Evolutionary conservation across 2,797 vertebrate species (phyloP).

Genomic region (Loris lydekkerianus): DNA sequence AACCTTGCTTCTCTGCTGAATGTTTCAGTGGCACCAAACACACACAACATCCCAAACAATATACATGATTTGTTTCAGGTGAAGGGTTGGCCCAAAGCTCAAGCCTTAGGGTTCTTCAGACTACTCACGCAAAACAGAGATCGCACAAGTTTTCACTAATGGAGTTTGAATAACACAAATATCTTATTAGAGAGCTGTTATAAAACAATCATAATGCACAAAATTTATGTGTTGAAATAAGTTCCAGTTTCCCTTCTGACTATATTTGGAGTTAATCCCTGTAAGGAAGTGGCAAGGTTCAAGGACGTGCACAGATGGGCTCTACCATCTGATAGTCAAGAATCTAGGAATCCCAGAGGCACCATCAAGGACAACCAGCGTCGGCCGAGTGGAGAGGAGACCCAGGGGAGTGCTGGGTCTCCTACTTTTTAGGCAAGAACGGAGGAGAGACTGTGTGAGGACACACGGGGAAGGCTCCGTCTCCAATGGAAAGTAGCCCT

Average conservation of each 20-base stretch:
- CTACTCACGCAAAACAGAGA: not conserved
- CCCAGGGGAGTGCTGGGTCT: too few species aligned
- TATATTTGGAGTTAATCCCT: not conserved
- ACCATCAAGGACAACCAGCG: too few species aligned
- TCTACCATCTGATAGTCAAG: too few species aligned
- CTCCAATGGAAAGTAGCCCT: not conserved
- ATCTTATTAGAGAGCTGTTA: not conserved
- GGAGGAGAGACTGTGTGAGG: not conserved
- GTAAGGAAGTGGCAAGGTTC: not conserved
- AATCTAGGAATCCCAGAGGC: too few species aligned
- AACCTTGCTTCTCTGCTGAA: not conserved
- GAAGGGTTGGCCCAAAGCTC: not conserved
- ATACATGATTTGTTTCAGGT: not conserved
- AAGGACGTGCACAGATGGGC: not conserved
- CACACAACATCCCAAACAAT: not conserved
- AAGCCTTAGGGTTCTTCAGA: not conserved
- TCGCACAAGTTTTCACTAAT: not conserved
- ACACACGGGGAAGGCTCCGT: not conserved
- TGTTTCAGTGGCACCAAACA: not conserved
- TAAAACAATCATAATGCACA: not conserved
- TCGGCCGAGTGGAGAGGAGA: too few species aligned
- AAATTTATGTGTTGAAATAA: not conserved
- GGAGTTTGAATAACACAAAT: not conserved
- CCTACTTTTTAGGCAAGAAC: accelerated
- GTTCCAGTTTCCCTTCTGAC: not conserved